These are phyloP conservation scores for Brenthis daphne DNA, from an alignment of 2,888 invertebrate species.

Conservation along the genomic window DNA sequence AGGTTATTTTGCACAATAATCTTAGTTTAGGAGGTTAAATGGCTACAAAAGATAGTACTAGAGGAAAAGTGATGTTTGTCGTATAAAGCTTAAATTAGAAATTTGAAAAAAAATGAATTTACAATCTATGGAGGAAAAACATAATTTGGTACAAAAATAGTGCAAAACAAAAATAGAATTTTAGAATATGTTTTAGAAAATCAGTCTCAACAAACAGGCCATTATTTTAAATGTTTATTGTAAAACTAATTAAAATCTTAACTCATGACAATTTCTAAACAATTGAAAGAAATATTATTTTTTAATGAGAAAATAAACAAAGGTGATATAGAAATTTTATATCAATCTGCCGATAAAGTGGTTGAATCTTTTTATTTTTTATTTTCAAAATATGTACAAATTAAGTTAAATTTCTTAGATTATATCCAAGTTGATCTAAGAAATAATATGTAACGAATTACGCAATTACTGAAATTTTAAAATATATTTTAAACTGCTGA, in stretches of 20 bases:
- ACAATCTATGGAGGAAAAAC: not conserved
- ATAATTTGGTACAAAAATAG: slow-evolving; percentile 19
- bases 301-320: not conserved
- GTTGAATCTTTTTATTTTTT: too few species aligned
- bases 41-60: slow-evolving; percentile 1
- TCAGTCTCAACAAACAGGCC: slow-evolving; percentile 82
- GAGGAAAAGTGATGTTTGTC: not conserved
- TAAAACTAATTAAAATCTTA: slow-evolving; percentile 52
- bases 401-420: too few species aligned
- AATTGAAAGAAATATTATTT: slow-evolving; percentile 13
- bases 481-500: slow-evolving; percentile 19
- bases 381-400: too few species aligned
- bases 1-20: slow-evolving; percentile 9
- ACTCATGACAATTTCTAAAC: slow-evolving; percentile 41
- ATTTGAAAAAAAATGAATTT: not conserved
- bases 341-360: not conserved
- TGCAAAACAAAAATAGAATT: slow-evolving; percentile 47
- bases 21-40: not conserved
- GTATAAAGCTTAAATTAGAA: not conserved
- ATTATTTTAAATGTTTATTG: slow-evolving; percentile 63
- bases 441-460: not conserved
- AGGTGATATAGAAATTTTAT: not conserved
- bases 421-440: too few species aligned
- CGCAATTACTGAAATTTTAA: not conserved
- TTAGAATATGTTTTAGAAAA: slow-evolving; percentile 77